Evolutionary conservation across 2,888 invertebrate genomes (phyloP), one percentile per base, ranked within the genome.

Genomic region (Silvanus unidentatus): DNA sequence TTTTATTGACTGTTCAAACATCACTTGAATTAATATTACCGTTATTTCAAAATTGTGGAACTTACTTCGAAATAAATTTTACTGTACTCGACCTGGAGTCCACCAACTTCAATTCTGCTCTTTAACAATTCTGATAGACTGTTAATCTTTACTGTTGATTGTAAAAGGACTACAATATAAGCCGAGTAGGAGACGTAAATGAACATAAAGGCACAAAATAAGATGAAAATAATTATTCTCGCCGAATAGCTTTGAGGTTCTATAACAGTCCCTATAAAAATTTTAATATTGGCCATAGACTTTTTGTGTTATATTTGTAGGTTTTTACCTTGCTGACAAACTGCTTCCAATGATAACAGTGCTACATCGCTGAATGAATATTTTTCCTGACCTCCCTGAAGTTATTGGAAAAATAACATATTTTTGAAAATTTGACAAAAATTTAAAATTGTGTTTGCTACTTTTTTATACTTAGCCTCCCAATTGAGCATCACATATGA

Each of bases 171-270:
- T 9, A 77, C 72, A 42, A 77, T 75, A 52, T 73, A 74, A 2
- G 75, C 75, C 2, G 76, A 72, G 52, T 75, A 76, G 0, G 76
- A 71, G 1, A 74, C 72, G 52, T 74, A 76, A 6, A 77, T 57
- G 48, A 74, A 76, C 45, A 76, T 62, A 10, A 71, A 67, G 0
- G 72, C 64, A 1, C 73, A 50, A 16, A 75, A 65, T 11, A 73
- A 59, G 52, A 73, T 63, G 32, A 76, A 54, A 5, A 72, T 63
- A 9, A 73, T 65, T 15, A 73, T 70, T 30, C 74, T 62, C 0
- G 71, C 65, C 2, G 75, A 64, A 13, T 69, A 53, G 16, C 68
- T 64, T 16, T 55, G 52, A 1, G 73, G 66, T 39, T 72, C 71
- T 40, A 66, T 68, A 11, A 58, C 54, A n/a, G 66, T 72, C 37